Base-by-base conservation (phyloP, 2,113 vertebrate species). In the Herpailurus yagouaroundi region DNA sequence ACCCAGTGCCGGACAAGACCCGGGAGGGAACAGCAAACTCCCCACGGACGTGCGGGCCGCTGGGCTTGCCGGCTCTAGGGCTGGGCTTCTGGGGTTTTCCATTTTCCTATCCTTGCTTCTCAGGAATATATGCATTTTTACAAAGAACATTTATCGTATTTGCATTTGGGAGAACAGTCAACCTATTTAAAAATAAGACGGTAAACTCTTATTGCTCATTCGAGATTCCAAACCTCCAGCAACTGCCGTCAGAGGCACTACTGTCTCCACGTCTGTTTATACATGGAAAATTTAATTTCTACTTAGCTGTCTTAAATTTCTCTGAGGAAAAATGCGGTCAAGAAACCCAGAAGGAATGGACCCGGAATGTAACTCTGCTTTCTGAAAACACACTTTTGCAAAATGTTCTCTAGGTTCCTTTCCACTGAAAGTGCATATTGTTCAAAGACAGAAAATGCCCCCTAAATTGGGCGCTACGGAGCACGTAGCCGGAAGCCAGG, bases 271-370 rank as follows among this genome's bases (percentile, higher is more conserved):
- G 25, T 21, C 87, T 97, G 96, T 93, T 95, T 90, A 90, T 1
- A 0, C 48, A 80, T 36, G 85, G 93, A 96, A 94, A 94, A 69
- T 93, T 96, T 94, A 95, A 97, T 97, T 91, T 94, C 93, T 93
- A 94, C 85, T 95, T 95, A 84, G 92, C 92, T 93, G 66, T 55
- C 66, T 77, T 94, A 91, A 84, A 85, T 85, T 38, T 94, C 84
- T 92, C 77, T 64, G 60, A 85, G 71, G 85, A 89, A 97, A 95
- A 95, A 92, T 73, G 92, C 48, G 86, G 94, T 92, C 36, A 57
- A 95, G 89, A 96, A 95, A 97, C 77, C 57, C 29, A 93, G 23
- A 84, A 80, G 63, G 38, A 94, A 80, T 8, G 48, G 48, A 69
- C 4, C 13, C 14, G n/a, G 55, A 92, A 23, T 80, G 21, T 79